A percentile compares a stretch with the other conserved stretches of the same genome.
phyloP scores from a whole-genome alignment of 2,797 vertebrate genomes.

The Lophotriccus pileatus region DNA sequence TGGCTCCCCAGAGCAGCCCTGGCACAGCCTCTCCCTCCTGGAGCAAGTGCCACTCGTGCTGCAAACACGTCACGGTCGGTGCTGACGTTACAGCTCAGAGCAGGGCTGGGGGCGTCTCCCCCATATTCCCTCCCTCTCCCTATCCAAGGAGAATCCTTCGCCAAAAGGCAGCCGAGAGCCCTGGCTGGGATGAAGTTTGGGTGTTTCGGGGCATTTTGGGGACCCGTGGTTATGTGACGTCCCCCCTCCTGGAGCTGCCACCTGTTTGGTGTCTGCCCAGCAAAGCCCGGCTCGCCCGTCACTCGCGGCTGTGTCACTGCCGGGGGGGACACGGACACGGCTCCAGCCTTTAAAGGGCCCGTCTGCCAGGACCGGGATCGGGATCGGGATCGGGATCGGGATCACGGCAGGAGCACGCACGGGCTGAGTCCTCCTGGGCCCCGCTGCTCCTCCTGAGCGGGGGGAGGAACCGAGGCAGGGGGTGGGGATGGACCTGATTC shows the following conservation, averaged over 20 bases:
- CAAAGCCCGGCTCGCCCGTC: background rate
- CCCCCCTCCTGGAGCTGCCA: background rate
- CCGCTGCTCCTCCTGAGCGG: background rate
- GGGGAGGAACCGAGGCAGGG: background rate
- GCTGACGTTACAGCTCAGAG: background rate
- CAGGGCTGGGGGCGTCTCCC: background rate
- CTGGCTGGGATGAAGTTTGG: background rate
- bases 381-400: background rate
- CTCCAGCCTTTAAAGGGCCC: background rate
- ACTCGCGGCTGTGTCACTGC: background rate
- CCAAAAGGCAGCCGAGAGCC: background rate
- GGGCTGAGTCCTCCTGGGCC: background rate
- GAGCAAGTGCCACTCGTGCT: background rate
- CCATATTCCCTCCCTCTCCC: background rate
- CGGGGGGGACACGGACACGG: background rate
- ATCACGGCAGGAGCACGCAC: background rate
- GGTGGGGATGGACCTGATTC: fast-evolving
- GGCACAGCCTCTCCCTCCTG: background rate
- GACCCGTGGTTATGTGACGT: fast-evolving
- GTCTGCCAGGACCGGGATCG: background rate
- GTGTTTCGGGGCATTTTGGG: background rate
- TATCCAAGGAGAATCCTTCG: background rate
- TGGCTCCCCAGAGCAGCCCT: background rate
- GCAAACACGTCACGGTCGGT: fast-evolving
- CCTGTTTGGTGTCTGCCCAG: background rate